Evolutionary conservation across 2,888 invertebrate genomes (phyloP), one percentile per base, ranked within the genome.

Genomic region (Epistrophe grossulariae): DNA sequence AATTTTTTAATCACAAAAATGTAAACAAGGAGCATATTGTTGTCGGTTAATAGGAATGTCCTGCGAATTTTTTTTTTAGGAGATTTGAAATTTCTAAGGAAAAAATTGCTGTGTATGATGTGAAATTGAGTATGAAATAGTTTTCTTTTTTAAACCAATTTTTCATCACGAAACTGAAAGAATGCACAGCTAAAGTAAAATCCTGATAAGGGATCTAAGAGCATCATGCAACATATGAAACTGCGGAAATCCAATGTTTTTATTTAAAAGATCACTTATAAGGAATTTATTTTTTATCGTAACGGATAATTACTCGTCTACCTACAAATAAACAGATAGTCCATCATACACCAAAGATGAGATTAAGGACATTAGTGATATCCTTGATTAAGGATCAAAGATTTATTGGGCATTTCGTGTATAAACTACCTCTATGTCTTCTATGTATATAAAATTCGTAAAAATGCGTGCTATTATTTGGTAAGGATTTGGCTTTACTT

Each of bases 51-150:
- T 35, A 31, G 45, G 74, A 77, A 72, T 76, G 55, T 81, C 72
- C 73, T 85, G 78, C 84, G 73, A 78, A 85, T 74, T 85, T 77
- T 50, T 74, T 85, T 77, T 50, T 62, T 55, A 35, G 43, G n/a
- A 28, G 48, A 74, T 70, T 55, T 62, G 9, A 45, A n/a, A 70
- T 64, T 84, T 82, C 40, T n/a, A 40, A 40, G 24, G 24, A 24
- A 68, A 55, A 72, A 78, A 70, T 70, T 43, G 62, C 43, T 24
- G 19, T 40, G 17, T 76, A 8, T 77, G 66, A 85, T 70, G 78
- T 82, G 70, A 70, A 82, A 85, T 85, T 82, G 85, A 79, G 85
- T 72, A 77, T 84, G 77, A 84, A 80, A 84, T 80, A 55, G 76
- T 52, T 72, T 60, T 76, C 68, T 48, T 48, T 19, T 5, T 19